Base-by-base conservation (phyloP, 2,797 vertebrate species). In the Darevskia nairensis region DNA sequence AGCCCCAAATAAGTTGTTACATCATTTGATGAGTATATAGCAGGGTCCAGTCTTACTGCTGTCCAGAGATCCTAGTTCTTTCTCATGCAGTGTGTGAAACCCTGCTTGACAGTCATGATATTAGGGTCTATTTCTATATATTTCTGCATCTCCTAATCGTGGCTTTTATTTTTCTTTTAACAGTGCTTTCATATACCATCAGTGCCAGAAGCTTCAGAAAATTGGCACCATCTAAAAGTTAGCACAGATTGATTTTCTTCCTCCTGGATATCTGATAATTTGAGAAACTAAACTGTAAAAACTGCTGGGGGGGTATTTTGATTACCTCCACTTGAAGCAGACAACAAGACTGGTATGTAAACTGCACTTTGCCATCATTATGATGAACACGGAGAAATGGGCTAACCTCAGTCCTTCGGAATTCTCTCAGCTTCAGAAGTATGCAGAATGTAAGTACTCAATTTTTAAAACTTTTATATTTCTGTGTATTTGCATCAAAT, bases 351-450 rank as follows among this genome's bases (percentile, higher is more conserved):
- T 97, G 96, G 93, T 94, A 96, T 95, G 96, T 92, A 93, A 94
- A 55, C 91, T 88, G 55, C 88, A 85, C 74, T 82, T 91, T 89
- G 93, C 74, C 82, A 89, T 85, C 97, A 96, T 80, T 90, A 99
- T 98, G 98, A 98, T 96, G 41, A 97, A 96, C 95, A 98, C 97
- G 94, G 98, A 98, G 92, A 98, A 98, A 91, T 99, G 98, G 98
- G 97, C 98, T 95, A 99, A 99, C 15, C 97, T 99, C 93, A 99
- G 98, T 96, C 98, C 98, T 2, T 97, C 98, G 13, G 98, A 99
- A 90, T 99, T 99, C 80, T 98, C 98, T 91, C 97, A 98, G 92
- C 98, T 99, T 89, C 98, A 99, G 94, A 98, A 99, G 92, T 99
- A 99, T 66, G 97, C 98, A 1, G 98, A 99, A 91, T 99, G 98